Evolutionary conservation across 2,888 invertebrate species (phyloP), one percentile per base, ranked within the genome.

Genomic region (Polietes domitor): DNA sequence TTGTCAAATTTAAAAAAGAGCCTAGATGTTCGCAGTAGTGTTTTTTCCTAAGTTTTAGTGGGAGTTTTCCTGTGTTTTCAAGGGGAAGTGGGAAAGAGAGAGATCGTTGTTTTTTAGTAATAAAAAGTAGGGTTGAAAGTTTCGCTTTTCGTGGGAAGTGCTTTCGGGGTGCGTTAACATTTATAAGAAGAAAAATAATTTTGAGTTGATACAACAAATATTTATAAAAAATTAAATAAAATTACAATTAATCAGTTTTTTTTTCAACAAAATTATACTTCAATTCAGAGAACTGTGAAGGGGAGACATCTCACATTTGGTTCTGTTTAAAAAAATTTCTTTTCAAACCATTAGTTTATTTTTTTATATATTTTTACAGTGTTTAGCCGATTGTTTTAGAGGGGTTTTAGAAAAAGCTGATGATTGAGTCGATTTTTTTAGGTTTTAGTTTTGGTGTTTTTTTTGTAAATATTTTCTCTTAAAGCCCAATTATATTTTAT

Each of bases 271-370:
- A 78, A 72, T 78, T 70, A 61, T 53, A 68, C 24, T 76, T 53
- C 68, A 85, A 86, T 85, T 85, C 86, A 80, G 82, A 90, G 95
- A 96, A 96, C 96, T 96, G 96, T 96, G 96, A 96, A 96, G 96
- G 96, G 96, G 88, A 95, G 93, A 89, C 89, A 87, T 95, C 94
- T 95, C 95, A 95, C 95, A 90, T 90, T 87, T 85, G 78, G 77
- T 85, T 80, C 80, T 72, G 86, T 61, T 85, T 77, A 81, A 65
- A 81, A 77, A 86, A 73, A 55, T 41, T 53, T 53, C 47, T 15
- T 71, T 47, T 47, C 50, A 26, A 72, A 73, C 28, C 58, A 75
- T 72, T 73, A 72, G 28, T 17, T 75, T 71, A n/a, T 72, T 77
- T 53, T 73, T 77, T n/a, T n/a, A 75, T 63, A 58, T 73, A 55